A percentile compares a stretch with the other conserved stretches of the same genome.
phyloP scores from a whole-genome alignment of 2,888 invertebrate genomes.

The Tiphia femorata region DNA sequence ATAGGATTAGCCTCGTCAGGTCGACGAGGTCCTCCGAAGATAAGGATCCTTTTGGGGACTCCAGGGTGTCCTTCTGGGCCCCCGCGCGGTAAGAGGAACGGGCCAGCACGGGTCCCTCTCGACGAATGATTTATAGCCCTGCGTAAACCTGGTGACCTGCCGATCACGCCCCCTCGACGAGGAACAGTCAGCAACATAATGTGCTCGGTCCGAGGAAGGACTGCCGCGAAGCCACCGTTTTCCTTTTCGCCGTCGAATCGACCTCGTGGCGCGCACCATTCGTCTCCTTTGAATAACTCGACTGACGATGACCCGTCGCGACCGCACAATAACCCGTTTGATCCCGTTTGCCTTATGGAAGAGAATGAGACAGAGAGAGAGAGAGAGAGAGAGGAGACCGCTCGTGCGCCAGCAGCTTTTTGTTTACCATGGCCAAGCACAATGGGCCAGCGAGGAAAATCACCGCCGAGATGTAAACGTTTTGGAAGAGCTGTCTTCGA shows the following conservation, averaged over 20 bases:
- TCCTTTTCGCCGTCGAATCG: background rate
- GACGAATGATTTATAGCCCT: conserved; percentile 53
- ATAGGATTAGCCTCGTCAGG: conserved; percentile 61
- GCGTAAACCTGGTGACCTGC: conserved; percentile 57
- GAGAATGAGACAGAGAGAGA: too few relatives aligned
- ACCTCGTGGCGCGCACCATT: conserved; percentile 15
- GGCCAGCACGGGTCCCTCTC: background rate
- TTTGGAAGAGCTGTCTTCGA: too few relatives aligned
- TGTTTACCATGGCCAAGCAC: conserved; percentile 1
- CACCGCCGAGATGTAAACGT: too few relatives aligned
- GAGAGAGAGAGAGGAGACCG: too few relatives aligned
- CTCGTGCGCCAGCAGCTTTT: background rate
- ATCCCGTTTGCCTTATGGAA: conserved; percentile 24
- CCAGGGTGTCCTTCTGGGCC: conserved; percentile 42
- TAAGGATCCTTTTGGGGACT: conserved; percentile 41
- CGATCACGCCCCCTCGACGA: conserved; percentile 48
- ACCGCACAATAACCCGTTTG: conserved; percentile 43
- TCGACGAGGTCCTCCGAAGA: conserved; percentile 46
- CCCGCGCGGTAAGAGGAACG: background rate
- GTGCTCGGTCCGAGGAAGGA: conserved; percentile 10
- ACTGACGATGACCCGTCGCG: conserved; percentile 23
- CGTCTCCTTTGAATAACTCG: conserved; percentile 20
- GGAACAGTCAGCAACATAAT: conserved; percentile 30
- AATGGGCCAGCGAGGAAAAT: too few relatives aligned
- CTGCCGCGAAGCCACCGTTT: background rate